A percentile compares a stretch with the other conserved stretches of the same genome.
Conservation (phyloP, 1,140 invertebrate species). For the Camponotus floridanus region DNA sequence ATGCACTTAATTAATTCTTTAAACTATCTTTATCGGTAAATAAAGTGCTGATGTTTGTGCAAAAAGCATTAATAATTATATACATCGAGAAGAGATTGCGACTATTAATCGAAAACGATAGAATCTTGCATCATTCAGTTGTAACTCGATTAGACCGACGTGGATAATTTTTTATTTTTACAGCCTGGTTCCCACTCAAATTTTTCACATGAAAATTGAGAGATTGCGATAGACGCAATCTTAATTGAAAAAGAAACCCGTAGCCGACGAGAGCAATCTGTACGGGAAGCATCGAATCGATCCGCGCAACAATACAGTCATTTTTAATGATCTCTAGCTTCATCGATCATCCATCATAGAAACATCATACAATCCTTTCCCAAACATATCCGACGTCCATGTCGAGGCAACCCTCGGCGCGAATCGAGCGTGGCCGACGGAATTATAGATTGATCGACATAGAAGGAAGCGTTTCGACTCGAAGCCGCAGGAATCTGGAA, state of each 20-base stretch:
- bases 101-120: slow-evolving; percentile 35
- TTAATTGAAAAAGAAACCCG: not conserved
- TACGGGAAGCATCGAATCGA: slow-evolving; percentile 40
- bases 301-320: slow-evolving; percentile 37
- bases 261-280: not conserved
- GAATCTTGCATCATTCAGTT: not conserved
- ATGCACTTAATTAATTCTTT: slow-evolving; percentile 47
- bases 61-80: slow-evolving; percentile 21
- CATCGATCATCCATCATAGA: slow-evolving; percentile 63
- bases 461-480: slow-evolving; percentile 62
- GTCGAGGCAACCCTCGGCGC: slow-evolving; percentile 46
- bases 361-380: slow-evolving; percentile 55
- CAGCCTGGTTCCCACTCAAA: not conserved
- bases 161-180: not conserved
- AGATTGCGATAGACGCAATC: not conserved
- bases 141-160: not conserved
- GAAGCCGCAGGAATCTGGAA: slow-evolving; percentile 61
- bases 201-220: not conserved
- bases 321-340: slow-evolving; percentile 56
- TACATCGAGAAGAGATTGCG: not conserved
- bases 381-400: slow-evolving; percentile 59
- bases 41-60: not conserved
- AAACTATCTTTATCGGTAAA: slow-evolving; percentile 30
- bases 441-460: slow-evolving; percentile 55
- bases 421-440: slow-evolving; percentile 2